Evolutionary conservation across 2,113 vertebrate genomes (phyloP).

Genomic region (Menura novaehollandiae): DNA sequence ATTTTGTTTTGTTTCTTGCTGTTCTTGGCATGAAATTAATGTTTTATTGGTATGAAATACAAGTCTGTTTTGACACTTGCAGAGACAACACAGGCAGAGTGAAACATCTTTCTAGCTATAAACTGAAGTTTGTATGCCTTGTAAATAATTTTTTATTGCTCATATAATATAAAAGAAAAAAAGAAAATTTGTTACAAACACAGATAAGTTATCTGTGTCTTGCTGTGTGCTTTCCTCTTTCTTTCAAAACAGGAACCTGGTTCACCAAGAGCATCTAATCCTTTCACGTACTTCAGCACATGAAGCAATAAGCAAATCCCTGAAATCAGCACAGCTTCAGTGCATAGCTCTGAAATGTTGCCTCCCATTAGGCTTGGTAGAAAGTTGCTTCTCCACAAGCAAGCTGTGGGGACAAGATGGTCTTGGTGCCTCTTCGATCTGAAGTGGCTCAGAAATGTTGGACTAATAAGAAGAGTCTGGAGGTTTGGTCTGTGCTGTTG

Average conservation of each 20-base stretch:
- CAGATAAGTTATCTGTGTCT: conserved; percentile 43
- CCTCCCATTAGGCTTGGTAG: background rate
- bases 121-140: conserved; percentile 19
- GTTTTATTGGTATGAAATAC: conserved; percentile 61
- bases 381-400: background rate
- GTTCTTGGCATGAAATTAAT: conserved; percentile 48
- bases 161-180: background rate
- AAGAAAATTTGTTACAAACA: background rate
- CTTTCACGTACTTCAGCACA: background rate
- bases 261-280: background rate
- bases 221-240: conserved; percentile 34
- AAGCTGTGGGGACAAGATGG: background rate
- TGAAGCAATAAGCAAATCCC: background rate
- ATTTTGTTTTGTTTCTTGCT: conserved; percentile 65
- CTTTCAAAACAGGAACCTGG: conserved; percentile 47
- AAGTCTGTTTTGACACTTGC: conserved; percentile 66
- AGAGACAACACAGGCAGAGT: conserved; percentile 40
- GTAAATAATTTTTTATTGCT: conserved; percentile 51
- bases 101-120: conserved; percentile 44
- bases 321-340: background rate
- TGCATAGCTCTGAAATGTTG: background rate
- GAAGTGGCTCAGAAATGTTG: background rate
- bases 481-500: background rate
- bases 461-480: background rate
- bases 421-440: background rate